A percentile compares a stretch with the other conserved stretches of the same genome.
These are phyloP conservation scores for Chelon labrosus DNA, from an alignment of 2,797 vertebrate genomes.

Conservation along the genomic window DNA sequence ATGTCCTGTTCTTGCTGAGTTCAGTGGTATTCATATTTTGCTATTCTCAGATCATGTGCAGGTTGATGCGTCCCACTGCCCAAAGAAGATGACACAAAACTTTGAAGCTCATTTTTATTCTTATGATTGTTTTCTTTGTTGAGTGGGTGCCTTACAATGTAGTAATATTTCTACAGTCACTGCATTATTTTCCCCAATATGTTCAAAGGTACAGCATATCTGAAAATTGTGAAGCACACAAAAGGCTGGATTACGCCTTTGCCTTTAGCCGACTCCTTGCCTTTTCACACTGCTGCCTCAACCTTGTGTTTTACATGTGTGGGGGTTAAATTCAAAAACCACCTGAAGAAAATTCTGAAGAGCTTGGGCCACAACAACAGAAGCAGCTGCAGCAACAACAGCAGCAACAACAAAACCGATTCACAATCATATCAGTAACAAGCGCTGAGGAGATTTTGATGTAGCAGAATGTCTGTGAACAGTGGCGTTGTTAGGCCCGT, in stretches of 20 bases:
- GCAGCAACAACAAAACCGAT: slow-evolving; percentile 27
- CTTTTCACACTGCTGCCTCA: slow-evolving; percentile 94
- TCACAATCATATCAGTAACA: slow-evolving; percentile 67
- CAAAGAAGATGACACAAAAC: slow-evolving; percentile 88
- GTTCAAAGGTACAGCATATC: too few relatives aligned
- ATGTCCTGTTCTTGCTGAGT: slow-evolving; percentile 86
- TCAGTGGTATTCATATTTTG: slow-evolving; percentile 87
- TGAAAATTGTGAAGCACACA: slow-evolving; percentile 64
- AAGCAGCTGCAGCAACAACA: neutral
- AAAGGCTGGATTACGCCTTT: slow-evolving; percentile 71
- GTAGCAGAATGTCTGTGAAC: slow-evolving; percentile 41
- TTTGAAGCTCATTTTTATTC: slow-evolving; percentile 89
- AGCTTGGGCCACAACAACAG: slow-evolving; percentile 18
- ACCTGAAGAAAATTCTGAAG: slow-evolving; percentile 83
- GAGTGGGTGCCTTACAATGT: slow-evolving; percentile 94
- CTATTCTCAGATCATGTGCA: slow-evolving; percentile 88
- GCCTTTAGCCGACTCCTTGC: slow-evolving; percentile 86
- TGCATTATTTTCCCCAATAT: fast-evolving
- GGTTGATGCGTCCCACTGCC: slow-evolving; percentile 83
- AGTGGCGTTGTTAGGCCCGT: too few relatives aligned
- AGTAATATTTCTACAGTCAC: slow-evolving; percentile 83
- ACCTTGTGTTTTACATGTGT: slow-evolving; percentile 94
- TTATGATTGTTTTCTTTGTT: slow-evolving; percentile 91
- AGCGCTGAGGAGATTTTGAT: slow-evolving; percentile 78
- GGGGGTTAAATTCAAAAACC: slow-evolving; percentile 92